Evolutionary conservation across 2,888 invertebrate genomes (phyloP).

Genomic region (Leptinotarsa tumamoca): DNA sequence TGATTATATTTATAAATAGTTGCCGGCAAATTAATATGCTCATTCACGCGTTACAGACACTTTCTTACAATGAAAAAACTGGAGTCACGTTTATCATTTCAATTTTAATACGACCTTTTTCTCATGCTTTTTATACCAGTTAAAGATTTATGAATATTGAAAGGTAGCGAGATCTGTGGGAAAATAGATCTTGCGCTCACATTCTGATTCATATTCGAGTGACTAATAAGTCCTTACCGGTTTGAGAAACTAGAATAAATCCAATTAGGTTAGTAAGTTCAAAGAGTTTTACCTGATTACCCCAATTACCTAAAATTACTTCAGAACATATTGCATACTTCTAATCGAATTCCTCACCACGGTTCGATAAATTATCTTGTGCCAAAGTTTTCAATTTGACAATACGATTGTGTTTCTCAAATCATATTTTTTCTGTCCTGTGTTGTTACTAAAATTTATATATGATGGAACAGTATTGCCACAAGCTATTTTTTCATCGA

Average conservation of each 20-base stretch:
- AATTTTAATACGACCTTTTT: slow-evolving; percentile 23
- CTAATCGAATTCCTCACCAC: too few species aligned
- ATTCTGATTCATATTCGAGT: slow-evolving; percentile 3
- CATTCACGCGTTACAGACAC: slow-evolving; percentile 8
- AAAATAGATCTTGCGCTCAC: slow-evolving; percentile 21
- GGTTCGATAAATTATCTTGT: too few species aligned
- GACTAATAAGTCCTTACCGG: neutral
- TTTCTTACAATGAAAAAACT: slow-evolving; percentile 12
- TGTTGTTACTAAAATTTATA: too few species aligned
- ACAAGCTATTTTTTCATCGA: too few species aligned
- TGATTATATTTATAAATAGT: neutral
- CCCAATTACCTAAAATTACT: too few species aligned
- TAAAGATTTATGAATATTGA: slow-evolving; percentile 22
- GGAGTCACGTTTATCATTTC: slow-evolving; percentile 11
- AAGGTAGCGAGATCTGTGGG: slow-evolving; percentile 21
- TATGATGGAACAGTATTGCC: too few species aligned
- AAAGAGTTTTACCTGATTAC: neutral
- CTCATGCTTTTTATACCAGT: slow-evolving; percentile 21
- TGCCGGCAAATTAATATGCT: neutral
- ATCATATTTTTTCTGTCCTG: too few species aligned
- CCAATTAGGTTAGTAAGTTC: neutral
- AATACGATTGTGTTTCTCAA: too few species aligned
- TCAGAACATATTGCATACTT: too few species aligned
- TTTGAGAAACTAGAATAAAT: neutral
- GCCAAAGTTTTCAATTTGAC: too few species aligned